A percentile compares a stretch with the other conserved stretches of the same genome.
These are phyloP conservation scores for Tuberolachnus salignus DNA, from an alignment of 2,888 invertebrate genomes.

Conservation along the genomic window DNA sequence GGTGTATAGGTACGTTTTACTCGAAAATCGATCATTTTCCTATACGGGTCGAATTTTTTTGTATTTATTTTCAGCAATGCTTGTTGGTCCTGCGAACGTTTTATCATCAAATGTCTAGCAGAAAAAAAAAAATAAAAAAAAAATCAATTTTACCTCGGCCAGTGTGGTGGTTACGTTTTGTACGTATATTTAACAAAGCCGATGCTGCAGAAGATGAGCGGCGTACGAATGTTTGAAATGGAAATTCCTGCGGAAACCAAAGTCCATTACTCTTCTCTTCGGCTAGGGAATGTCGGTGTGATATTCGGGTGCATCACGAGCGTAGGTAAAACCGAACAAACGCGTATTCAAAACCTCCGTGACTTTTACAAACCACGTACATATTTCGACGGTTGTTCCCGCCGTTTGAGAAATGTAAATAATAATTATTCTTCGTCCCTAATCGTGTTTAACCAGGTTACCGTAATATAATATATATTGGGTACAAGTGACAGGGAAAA, in stretches of 20 bases:
- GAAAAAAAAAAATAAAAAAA: too few relatives aligned
- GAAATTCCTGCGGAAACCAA: constrained; percentile 39
- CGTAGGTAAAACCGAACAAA: constrained; percentile 33
- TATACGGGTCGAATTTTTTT: too few relatives aligned
- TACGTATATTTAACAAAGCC: constrained; percentile 17
- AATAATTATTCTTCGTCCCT: neutral
- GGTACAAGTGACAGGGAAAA: too few relatives aligned
- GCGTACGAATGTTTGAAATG: constrained; percentile 1
- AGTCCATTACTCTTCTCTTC: constrained; percentile 38
- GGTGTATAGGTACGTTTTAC: too few relatives aligned
- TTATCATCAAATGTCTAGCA: neutral
- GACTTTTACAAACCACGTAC: constrained; percentile 24
- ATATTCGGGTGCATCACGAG: neutral
- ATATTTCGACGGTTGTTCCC: neutral
- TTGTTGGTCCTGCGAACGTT: neutral
- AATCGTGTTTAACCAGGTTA: too few relatives aligned
- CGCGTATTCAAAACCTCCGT: constrained; percentile 29
- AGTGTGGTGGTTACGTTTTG: neutral
- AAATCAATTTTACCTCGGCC: neutral
- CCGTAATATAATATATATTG: too few relatives aligned
- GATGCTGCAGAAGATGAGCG: neutral
- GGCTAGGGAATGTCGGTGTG: constrained; percentile 19
- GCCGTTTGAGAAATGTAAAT: constrained; percentile 15
- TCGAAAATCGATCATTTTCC: too few relatives aligned
- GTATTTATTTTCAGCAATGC: too few relatives aligned